Evolutionary conservation across 1,140 invertebrate genomes (phyloP), one percentile per base, ranked within the genome.

Genomic region (Trachelipus rathkii): DNA sequence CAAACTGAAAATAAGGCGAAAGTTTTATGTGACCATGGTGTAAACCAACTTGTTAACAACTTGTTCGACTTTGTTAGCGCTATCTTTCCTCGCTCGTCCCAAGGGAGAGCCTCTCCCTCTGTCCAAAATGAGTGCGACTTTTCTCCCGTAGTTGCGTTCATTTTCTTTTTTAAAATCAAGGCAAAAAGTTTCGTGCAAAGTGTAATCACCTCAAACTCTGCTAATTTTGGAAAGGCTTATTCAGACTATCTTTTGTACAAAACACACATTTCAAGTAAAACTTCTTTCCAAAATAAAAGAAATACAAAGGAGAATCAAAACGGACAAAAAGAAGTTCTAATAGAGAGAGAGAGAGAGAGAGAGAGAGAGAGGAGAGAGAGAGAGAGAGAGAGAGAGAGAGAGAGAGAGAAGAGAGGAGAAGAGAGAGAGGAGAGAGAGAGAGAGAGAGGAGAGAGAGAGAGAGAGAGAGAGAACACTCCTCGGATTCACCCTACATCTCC

Each of bases 1-100:
- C 77, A 78, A 78, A 75, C 69, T 78, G 77, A 21, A 75, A 78
- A 74, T 46, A 67, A 50, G 71, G 75, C 75, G 73, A 75, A n/a
- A 78, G 69, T 74, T 75, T 78, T 78, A 71, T 72, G 77, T 74
- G 73, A 75, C n/a, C 77, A 70, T 60, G 77, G n/a, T 53, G 77
- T 78, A 78, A 78, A 78, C n/a, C 77, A 78, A 78, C 77, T 78
- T 78, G 77, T 78, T 78, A n/a, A 78, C 77, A 75, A 78, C 77
- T 78, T 78, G 77, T 78, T 78, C 73, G 77, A 78, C 77, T 78
- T n/a, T 78, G 77, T 78, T 78, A 78, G 77, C 77, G 77, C 77
- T 78, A 78, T 78, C 77, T 78, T 78, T 70, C 77, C 75, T 60
- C 66, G 70, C 73, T 74, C 77, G 73, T 75, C 73, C 77, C 77